These are phyloP conservation scores for Xanthia togata DNA, from an alignment of 2,888 invertebrate genomes.

Conservation along the genomic window DNA sequence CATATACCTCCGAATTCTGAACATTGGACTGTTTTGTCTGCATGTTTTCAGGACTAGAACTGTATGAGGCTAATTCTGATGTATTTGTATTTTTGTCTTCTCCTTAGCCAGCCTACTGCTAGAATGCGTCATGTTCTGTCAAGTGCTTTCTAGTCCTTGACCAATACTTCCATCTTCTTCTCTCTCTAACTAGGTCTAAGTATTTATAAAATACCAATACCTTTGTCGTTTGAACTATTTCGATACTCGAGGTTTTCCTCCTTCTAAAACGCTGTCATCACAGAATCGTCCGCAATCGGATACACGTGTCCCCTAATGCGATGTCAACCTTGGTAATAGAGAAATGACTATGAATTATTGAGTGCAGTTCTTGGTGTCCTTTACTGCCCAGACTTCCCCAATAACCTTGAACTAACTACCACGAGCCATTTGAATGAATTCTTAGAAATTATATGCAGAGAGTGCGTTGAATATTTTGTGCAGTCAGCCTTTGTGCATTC, in stretches of 20 bases:
- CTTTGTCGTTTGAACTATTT: too few species aligned
- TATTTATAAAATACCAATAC: not conserved
- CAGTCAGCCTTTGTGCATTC: constrained; percentile 30
- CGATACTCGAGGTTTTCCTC: too few species aligned
- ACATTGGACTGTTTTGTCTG: not conserved
- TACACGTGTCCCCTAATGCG: not conserved
- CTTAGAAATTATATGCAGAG: constrained; percentile 27
- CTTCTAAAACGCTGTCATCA: not conserved
- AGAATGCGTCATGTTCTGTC: not conserved
- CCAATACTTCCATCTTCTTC: not conserved
- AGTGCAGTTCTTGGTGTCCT: constrained; percentile 23
- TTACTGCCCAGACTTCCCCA: not conserved
- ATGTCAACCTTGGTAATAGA: not conserved
- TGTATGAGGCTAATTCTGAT: not conserved
- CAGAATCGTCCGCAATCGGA: not conserved
- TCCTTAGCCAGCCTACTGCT: not conserved
- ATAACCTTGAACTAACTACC: constrained; percentile 21
- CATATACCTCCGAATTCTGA: not conserved
- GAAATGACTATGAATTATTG: constrained; percentile 32
- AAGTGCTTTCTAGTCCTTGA: not conserved
- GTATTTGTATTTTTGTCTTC: not conserved
- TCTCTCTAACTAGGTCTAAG: not conserved
- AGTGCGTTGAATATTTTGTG: constrained; percentile 23
- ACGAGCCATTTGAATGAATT: constrained; percentile 9
- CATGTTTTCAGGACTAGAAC: not conserved